Evolutionary conservation across 2,113 vertebrate species (phyloP).

Genomic region (Microcebus lehilahytsara): DNA sequence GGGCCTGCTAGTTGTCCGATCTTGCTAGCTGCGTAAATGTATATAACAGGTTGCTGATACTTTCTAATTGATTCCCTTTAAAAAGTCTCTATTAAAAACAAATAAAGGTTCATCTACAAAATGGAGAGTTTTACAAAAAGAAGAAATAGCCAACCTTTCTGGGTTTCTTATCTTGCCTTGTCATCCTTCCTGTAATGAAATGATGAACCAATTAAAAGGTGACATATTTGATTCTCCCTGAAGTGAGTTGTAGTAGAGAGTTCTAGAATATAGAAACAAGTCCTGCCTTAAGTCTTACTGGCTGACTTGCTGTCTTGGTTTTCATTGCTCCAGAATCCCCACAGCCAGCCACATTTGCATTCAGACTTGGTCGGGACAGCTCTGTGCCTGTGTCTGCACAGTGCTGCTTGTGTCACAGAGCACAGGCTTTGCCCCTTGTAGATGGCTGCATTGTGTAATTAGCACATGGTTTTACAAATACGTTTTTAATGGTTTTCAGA

Average conservation of each 20-base stretch:
- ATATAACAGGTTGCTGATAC: background rate
- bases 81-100: background rate
- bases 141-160: background rate
- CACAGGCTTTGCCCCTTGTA: no score
- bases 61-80: background rate
- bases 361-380: no score
- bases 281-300: background rate
- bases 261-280: background rate
- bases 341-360: fast-evolving
- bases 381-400: background rate
- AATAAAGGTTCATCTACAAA: no score
- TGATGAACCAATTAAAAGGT: background rate
- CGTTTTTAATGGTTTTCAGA: background rate
- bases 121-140: background rate
- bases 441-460: fast-evolving
- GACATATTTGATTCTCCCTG: background rate
- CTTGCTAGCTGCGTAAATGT: background rate
- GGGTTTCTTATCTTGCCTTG: background rate
- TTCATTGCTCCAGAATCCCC: background rate
- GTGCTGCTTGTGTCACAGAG: background rate
- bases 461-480: background rate
- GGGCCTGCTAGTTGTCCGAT: background rate
- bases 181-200: background rate
- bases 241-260: background rate
- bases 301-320: background rate